A percentile compares a stretch with the other conserved stretches of the same genome.
These are phyloP conservation scores for Lypha dubia DNA, from an alignment of 2,888 invertebrate genomes.

Conservation along the genomic window DNA sequence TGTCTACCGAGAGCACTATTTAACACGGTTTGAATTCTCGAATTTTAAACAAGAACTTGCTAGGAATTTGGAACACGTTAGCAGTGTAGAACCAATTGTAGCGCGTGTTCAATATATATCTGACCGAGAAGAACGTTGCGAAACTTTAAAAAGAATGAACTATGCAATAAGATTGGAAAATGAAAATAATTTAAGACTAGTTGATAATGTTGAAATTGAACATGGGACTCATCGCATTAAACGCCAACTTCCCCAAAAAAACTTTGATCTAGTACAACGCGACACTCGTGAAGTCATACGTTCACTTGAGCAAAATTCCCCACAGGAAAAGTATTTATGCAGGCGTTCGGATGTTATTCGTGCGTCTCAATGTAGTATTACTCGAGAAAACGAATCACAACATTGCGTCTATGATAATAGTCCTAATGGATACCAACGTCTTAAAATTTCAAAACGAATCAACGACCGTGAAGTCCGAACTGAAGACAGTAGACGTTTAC, in stretches of 20 bases:
- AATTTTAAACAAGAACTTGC: background rate
- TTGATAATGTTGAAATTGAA: background rate
- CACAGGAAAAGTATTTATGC: background rate
- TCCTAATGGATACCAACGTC: background rate
- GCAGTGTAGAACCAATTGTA: background rate
- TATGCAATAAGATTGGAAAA: background rate
- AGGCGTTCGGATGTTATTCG: background rate
- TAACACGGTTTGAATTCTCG: background rate
- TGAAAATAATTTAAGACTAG: background rate
- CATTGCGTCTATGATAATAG: background rate
- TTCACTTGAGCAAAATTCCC: background rate
- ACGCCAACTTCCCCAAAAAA: background rate
- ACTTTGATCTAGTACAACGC: background rate
- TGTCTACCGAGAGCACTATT: background rate
- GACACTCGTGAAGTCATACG: background rate
- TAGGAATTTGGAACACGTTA: background rate
- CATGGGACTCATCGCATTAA: background rate
- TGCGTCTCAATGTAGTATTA: background rate
- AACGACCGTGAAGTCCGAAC: background rate
- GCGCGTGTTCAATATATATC: background rate
- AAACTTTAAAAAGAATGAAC: background rate
- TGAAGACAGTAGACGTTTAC: background rate
- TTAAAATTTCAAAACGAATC: background rate
- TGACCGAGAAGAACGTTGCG: conserved; percentile 4
- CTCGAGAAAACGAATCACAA: background rate